A percentile compares a stretch with the other conserved stretches of the same genome.
phyloP scores from a whole-genome alignment of 1,140 invertebrate genomes.

The Amphibalanus amphitrite region DNA sequence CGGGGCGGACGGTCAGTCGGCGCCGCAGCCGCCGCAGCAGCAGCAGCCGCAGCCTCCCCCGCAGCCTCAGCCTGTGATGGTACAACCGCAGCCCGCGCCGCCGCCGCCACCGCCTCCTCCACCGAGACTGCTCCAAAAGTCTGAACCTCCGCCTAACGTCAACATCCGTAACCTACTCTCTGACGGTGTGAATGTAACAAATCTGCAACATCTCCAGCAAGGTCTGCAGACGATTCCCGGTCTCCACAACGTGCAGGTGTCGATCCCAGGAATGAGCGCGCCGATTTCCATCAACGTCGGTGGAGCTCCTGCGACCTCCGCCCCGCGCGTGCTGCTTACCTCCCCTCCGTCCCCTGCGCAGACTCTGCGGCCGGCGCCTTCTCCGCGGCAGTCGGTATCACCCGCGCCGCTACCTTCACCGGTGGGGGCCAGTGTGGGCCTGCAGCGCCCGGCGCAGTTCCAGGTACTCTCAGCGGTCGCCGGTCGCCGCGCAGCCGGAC shows the following conservation, averaged over 20 bases:
- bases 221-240: conserved; percentile 23
- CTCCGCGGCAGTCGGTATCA: background rate
- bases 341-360: background rate
- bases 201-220: background rate
- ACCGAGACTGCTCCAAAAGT: background rate
- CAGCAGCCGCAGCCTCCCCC: background rate
- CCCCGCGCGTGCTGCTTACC: background rate
- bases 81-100: background rate
- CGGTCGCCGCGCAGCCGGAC: background rate
- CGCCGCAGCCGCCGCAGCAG: too few species aligned
- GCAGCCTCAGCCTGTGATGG: background rate
- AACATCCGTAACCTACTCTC: background rate
- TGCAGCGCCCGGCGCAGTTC: background rate
- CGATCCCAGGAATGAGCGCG: conserved; percentile 54
- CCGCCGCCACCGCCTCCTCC: background rate
- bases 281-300: conserved; percentile 39
- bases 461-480: background rate
- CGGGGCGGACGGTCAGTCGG: background rate
- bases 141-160: background rate
- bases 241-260: conserved; percentile 59
- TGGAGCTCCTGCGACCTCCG: background rate
- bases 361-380: background rate
- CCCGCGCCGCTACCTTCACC: background rate
- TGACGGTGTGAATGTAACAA: background rate
- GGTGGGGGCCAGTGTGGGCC: background rate